Percentiles rank a stretch among this genome's conserved stretches.
Evolutionary conservation across 2,113 vertebrate genomes (phyloP).

Genomic region (Sitta europaea): DNA sequence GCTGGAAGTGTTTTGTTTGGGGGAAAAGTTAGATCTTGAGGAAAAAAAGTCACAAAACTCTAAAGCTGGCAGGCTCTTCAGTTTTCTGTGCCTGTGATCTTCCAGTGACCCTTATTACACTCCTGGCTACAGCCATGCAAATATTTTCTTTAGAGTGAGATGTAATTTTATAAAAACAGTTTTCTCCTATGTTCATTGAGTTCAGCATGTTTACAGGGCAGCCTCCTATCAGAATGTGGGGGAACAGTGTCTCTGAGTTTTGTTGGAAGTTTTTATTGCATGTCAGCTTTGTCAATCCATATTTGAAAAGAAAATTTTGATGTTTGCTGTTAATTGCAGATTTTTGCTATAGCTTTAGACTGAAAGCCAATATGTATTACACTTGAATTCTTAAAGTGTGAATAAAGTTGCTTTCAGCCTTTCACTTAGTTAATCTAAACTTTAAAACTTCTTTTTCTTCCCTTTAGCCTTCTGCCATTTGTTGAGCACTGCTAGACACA

Average conservation of each 20-base stretch:
- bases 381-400: background rate
- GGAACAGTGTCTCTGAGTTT: background rate
- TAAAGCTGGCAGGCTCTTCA: background rate
- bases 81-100: constrained; percentile 11
- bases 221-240: background rate
- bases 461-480: background rate
- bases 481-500: background rate
- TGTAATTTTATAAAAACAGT: constrained; percentile 15
- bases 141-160: constrained; percentile 31
- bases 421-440: background rate
- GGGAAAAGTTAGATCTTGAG: background rate
- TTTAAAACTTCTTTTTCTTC: background rate
- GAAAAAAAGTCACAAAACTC: background rate
- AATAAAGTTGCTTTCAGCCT: background rate
- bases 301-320: background rate
- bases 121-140: background rate
- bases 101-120: background rate
- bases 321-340: background rate
- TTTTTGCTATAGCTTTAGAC: background rate
- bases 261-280: background rate
- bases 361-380: background rate
- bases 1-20: background rate
- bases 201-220: background rate
- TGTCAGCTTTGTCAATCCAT: background rate
- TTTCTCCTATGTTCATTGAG: background rate